phyloP scores from a whole-genome alignment of 2,797 vertebrate species.

The Pseudomugil gertrudae region DNA sequence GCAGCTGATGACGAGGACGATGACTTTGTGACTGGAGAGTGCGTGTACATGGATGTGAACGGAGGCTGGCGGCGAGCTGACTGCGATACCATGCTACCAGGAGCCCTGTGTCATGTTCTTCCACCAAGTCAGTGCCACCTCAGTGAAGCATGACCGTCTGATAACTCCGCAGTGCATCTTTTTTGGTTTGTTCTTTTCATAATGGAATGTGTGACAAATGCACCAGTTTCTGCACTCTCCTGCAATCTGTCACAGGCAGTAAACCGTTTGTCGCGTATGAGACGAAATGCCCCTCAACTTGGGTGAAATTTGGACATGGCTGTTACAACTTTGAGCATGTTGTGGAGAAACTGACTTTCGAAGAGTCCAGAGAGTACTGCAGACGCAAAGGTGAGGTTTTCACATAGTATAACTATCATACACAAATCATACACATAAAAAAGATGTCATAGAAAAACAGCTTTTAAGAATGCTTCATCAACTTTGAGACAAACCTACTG shows the following conservation, averaged over 20 bases:
- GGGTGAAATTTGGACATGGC: constrained; percentile 89
- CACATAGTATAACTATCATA: rapidly evolving
- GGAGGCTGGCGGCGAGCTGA: constrained; percentile 87
- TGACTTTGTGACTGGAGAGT: constrained; percentile 81
- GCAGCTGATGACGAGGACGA: constrained; percentile 78
- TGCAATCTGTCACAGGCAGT: constrained; percentile 77
- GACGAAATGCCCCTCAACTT: constrained; percentile 85
- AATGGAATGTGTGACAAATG: background rate
- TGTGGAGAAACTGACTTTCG: constrained; percentile 83
- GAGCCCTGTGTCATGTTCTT: constrained; percentile 87
- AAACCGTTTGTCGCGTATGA: constrained; percentile 75
- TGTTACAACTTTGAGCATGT: constrained; percentile 93
- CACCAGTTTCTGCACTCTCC: constrained; percentile 26
- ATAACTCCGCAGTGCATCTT: background rate
- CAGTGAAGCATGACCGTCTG: constrained; percentile 4
- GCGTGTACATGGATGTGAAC: constrained; percentile 88
- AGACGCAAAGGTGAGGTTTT: constrained; percentile 84
- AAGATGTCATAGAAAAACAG: too few species aligned
- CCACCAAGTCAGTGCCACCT: constrained; percentile 81
- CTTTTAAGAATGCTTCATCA: background rate
- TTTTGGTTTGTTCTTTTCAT: constrained; percentile 6
- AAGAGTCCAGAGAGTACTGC: constrained; percentile 89
- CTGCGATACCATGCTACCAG: constrained; percentile 85
- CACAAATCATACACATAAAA: too few species aligned
- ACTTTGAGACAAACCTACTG: background rate